These are phyloP conservation scores for Argyrosomus regius DNA, from an alignment of 2,797 vertebrate genomes.

Conservation along the genomic window DNA sequence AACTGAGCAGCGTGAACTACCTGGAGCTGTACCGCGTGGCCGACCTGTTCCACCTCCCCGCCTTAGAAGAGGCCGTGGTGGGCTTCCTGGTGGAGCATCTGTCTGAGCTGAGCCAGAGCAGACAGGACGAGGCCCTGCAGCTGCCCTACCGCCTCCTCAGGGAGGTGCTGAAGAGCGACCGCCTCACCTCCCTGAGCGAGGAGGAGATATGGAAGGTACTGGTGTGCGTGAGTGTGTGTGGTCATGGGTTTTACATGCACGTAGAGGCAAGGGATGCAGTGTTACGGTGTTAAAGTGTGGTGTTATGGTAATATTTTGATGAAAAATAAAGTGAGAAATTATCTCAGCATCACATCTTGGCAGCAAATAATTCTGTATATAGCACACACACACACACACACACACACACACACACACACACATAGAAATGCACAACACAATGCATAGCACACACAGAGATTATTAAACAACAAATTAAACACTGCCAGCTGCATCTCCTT, in stretches of 20 bases:
- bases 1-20: slow-evolving; percentile 97
- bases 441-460: slow-evolving; percentile 13
- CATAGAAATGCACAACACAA: slow-evolving; percentile 1
- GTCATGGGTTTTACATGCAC: slow-evolving; percentile 11
- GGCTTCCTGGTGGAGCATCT: slow-evolving; percentile 97
- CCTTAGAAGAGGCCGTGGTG: slow-evolving; percentile 95
- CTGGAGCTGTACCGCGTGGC: slow-evolving; percentile 97
- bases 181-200: slow-evolving; percentile 95
- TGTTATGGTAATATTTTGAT: slow-evolving; percentile 39
- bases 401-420: slow-evolving; percentile 3
- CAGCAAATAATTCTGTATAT: slow-evolving; percentile 3
- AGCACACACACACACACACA: slow-evolving; percentile 1
- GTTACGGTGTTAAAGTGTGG: slow-evolving; percentile 6
- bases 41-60: slow-evolving; percentile 96
- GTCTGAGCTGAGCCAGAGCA: slow-evolving; percentile 92
- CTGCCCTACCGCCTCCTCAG: slow-evolving; percentile 95
- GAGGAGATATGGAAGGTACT: slow-evolving; percentile 98
- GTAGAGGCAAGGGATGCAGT: not conserved
- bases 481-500: slow-evolving; percentile 46
- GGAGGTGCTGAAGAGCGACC: slow-evolving; percentile 97
- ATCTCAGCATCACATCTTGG: slow-evolving; percentile 37
- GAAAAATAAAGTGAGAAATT: slow-evolving; percentile 20
- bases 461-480: slow-evolving; percentile 50
- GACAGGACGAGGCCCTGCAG: slow-evolving; percentile 92
- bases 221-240: slow-evolving; percentile 3